Evolutionary conservation across 1,140 invertebrate species (phyloP).

Genomic region (Cheumatopsyche charites): DNA sequence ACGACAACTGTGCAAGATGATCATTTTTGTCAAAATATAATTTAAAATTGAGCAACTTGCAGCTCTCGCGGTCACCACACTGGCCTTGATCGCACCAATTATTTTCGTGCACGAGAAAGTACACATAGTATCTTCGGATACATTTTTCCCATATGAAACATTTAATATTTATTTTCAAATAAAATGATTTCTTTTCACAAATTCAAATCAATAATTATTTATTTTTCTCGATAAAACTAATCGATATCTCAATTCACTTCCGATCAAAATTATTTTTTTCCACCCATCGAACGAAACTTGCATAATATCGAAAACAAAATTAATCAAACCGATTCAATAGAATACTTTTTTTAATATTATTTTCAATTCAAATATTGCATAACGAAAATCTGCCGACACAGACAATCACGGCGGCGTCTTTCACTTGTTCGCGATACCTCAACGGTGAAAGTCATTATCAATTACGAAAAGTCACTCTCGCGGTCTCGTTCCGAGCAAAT

Average conservation of each 20-base stretch:
- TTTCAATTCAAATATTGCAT: neutral
- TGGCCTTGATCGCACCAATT: constrained; percentile 4
- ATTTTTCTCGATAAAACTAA: too few relatives aligned
- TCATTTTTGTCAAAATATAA: neutral
- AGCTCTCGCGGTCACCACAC: neutral
- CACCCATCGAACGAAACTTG: too few relatives aligned
- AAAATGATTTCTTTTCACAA: too few relatives aligned
- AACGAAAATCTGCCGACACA: neutral
- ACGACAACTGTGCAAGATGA: too few relatives aligned
- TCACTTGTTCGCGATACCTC: neutral
- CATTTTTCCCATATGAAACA: too few relatives aligned
- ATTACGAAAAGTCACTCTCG: neutral
- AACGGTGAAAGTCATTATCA: constrained; percentile 25
- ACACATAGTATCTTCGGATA: neutral
- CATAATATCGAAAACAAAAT: too few relatives aligned
- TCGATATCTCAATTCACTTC: too few relatives aligned
- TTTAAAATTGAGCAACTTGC: constrained; percentile 13
- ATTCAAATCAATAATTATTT: too few relatives aligned
- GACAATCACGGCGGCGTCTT: neutral
- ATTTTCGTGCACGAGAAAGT: neutral
- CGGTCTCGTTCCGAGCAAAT: neutral
- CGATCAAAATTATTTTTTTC: too few relatives aligned
- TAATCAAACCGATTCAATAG: too few relatives aligned
- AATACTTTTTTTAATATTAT: too few relatives aligned
- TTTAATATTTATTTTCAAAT: too few relatives aligned